Conservation (phyloP, 2,888 invertebrate genomes). For the Drosophila limbata region DNA sequence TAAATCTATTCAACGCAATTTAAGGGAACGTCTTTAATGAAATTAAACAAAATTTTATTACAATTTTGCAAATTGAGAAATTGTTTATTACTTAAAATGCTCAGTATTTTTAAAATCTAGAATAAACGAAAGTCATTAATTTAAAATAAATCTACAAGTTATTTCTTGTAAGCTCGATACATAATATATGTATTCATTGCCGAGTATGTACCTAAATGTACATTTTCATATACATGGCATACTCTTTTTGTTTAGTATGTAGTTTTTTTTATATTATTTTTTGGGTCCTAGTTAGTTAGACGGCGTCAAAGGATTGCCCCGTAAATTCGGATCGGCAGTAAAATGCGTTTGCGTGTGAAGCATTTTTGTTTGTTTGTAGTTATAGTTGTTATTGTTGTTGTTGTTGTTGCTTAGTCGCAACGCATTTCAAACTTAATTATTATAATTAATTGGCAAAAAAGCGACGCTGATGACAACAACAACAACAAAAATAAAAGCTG, state of each 20-base stretch:
- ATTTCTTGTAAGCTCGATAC: neutral
- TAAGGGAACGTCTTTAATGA: too few species aligned
- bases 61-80: too few species aligned
- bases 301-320: conserved; percentile 74
- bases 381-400: conserved; percentile 27
- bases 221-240: neutral
- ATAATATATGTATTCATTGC: neutral
- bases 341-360: conserved; percentile 73
- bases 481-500: conserved; percentile 23
- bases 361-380: conserved; percentile 28
- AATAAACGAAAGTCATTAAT: too few species aligned
- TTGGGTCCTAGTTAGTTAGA: conserved; percentile 33
- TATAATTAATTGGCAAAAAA: conserved; percentile 78
- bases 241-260: neutral
- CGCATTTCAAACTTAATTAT: conserved; percentile 79
- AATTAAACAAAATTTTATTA: too few species aligned
- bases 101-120: too few species aligned
- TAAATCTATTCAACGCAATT: too few species aligned
- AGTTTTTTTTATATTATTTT: neutral
- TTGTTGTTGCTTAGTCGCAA: conserved; percentile 71
- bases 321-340: conserved; percentile 70
- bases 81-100: too few species aligned
- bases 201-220: too few species aligned
- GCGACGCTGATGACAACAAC: conserved; percentile 42
- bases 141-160: neutral